Conservation (phyloP, 2,113 vertebrate species). For the Emydura subglobosa region DNA sequence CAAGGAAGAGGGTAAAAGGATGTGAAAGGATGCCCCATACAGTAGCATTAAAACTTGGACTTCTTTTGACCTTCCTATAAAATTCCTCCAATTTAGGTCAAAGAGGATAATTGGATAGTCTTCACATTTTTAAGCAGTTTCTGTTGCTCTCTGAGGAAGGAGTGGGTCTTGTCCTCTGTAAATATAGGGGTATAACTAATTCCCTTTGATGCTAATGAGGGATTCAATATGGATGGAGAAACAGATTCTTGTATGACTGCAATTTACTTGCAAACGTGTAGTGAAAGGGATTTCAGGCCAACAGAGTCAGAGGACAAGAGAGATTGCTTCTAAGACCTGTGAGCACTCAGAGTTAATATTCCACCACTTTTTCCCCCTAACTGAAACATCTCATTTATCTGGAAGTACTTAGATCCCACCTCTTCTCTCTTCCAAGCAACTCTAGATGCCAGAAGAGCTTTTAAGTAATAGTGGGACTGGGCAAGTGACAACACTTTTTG, state of each 20-base stretch:
- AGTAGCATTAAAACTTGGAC: background rate
- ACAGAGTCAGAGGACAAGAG: background rate
- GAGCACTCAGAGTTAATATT: background rate
- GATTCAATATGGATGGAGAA: background rate
- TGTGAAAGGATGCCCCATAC: background rate
- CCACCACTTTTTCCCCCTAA: background rate
- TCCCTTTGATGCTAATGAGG: background rate
- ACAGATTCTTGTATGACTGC: background rate
- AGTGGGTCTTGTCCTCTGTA: background rate
- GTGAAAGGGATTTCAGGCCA: background rate
- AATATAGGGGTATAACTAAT: background rate
- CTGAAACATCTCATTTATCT: background rate
- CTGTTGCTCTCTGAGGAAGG: background rate
- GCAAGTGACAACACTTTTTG: too few relatives aligned
- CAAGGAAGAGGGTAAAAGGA: background rate
- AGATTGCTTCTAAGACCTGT: background rate
- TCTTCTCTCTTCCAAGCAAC: background rate
- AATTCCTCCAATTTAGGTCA: background rate
- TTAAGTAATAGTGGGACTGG: too few relatives aligned
- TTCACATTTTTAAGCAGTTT: background rate
- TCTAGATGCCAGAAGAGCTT: background rate
- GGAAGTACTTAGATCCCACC: background rate
- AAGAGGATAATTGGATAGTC: background rate
- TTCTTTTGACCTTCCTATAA: background rate
- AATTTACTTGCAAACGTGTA: background rate